Evolutionary conservation across 2,888 invertebrate genomes (phyloP), one percentile per base, ranked within the genome.

Genomic region (Thecocarcelia acutangulata): DNA sequence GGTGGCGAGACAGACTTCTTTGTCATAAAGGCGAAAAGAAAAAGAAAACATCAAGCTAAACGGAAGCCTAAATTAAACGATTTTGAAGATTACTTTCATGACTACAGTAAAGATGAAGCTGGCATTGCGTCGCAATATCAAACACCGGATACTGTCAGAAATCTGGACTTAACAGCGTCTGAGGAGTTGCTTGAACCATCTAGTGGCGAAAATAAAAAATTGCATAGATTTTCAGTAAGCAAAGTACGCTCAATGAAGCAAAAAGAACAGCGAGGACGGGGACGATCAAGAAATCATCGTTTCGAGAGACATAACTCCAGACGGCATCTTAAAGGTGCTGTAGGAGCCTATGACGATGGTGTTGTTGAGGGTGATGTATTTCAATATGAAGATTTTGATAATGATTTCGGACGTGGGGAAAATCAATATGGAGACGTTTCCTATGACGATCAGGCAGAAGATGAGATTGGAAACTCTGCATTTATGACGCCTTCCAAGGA

Each of bases 331-430:
- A 81, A 77, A 13, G 78, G 82, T 19, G 70, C 59, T 12, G 19
- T 44, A 3, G 69, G 69, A 1, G 1, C 19, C 8, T 54, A 58
- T 4, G 77, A 73, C 61, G 85, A 83, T 28, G 85, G 85, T 24
- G 46, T 40, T 1, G 44, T 88, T n/a, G 88, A 88, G 6, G 88
- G 87, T 2, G 89, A 90, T 33, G 58, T 85, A 0, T 88, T 87
- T 64, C 90, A 90, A 75, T 89, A 90, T 74, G 90, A 89, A 59
- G 90, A 90, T 28, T 87, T 88, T 11, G 89, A 90, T n/a, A 73
- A 88, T 0, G 90, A 89, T 3, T 83, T 83, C 3, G 69, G 50
- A 69, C 75, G 72, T 13, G 24, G 33, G 5, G 85, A 85, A 9
- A 83, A 84, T 3, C 83, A 84, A n/a, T 83, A 83, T 46, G 40